phyloP scores from a whole-genome alignment of 92 coral and sea anemone species.

The Epizoanthus rinbou region DNA sequence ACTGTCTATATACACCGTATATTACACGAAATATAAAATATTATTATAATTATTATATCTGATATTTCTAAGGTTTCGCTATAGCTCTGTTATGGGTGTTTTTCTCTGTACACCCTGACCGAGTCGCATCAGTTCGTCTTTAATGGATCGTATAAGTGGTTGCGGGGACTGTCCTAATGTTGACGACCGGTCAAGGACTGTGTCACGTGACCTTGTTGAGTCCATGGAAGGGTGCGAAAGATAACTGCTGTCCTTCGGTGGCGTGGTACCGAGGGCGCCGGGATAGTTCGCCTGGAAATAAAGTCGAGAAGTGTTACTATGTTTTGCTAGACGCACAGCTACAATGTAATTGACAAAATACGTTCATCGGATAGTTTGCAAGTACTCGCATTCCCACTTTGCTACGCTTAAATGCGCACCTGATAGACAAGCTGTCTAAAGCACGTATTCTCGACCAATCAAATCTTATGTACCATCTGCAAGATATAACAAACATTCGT shows the following conservation, averaged over 20 bases:
- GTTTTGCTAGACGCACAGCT: too few species aligned
- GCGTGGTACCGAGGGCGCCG: slow-evolving; percentile 76
- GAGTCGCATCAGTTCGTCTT: slow-evolving; percentile 84
- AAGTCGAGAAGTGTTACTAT: too few species aligned
- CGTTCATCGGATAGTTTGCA: too few species aligned
- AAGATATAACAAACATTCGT: background rate
- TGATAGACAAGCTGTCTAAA: too few species aligned
- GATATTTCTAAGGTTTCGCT: slow-evolving; percentile 23
- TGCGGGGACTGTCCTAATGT: slow-evolving; percentile 86
- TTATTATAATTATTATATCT: background rate
- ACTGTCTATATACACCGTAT: background rate
- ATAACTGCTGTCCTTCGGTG: slow-evolving; percentile 71
- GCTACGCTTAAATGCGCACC: too few species aligned
- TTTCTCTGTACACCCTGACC: slow-evolving; percentile 71
- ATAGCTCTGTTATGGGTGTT: slow-evolving; percentile 79
- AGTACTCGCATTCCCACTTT: too few species aligned
- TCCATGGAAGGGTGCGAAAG: slow-evolving; percentile 64
- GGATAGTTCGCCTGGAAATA: slow-evolving; percentile 70
- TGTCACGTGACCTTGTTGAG: slow-evolving; percentile 72
- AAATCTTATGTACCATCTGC: background rate
- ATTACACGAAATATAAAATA: background rate
- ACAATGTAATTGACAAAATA: too few species aligned
- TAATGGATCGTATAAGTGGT: slow-evolving; percentile 90
- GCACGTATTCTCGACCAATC: background rate
- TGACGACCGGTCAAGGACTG: slow-evolving; percentile 73